Evolutionary conservation across 2,888 invertebrate species (phyloP).

Genomic region (Drosophila paucipuncta): DNA sequence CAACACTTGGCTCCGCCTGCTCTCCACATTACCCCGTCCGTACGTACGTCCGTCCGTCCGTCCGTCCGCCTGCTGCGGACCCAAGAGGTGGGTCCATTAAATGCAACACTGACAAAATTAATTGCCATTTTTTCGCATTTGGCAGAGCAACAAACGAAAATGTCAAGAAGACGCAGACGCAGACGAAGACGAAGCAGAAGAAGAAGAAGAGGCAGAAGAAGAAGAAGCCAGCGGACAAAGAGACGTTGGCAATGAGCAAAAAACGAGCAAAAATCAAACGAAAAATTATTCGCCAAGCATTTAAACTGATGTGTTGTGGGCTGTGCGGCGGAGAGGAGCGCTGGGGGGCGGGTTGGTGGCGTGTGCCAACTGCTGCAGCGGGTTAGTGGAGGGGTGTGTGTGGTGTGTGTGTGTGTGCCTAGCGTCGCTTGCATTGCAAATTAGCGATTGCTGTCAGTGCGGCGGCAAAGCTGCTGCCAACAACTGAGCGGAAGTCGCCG

Average conservation of each 20-base stretch:
- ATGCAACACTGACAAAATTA: conserved; percentile 83
- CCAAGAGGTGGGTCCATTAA: conserved; percentile 63
- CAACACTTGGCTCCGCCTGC: not conserved
- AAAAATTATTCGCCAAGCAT: conserved; percentile 51
- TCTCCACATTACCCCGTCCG: not conserved
- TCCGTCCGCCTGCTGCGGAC: not conserved
- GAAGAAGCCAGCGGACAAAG: conserved; percentile 24
- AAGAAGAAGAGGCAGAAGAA: conserved; percentile 28
- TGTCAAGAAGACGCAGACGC: conserved; percentile 68
- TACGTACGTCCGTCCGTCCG: not conserved
- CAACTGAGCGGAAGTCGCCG: conserved; percentile 68
- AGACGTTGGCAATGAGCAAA: conserved; percentile 26
- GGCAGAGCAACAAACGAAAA: conserved; percentile 84
- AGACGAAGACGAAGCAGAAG: not conserved
- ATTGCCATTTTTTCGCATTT: conserved; percentile 82
- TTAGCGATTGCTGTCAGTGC: conserved; percentile 69
- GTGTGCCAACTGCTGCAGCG: conserved; percentile 3
- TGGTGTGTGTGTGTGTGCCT: not conserved
- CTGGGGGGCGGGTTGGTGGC: not conserved
- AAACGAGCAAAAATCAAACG: conserved; percentile 42
- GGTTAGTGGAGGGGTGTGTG: not conserved
- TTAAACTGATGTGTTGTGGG: conserved; percentile 36
- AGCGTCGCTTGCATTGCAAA: conserved; percentile 68
- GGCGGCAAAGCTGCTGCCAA: conserved; percentile 24
- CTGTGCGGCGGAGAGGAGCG: not conserved